These are phyloP conservation scores for Xenopus borealis DNA, from an alignment of 2,113 vertebrate genomes.

Conservation along the genomic window DNA sequence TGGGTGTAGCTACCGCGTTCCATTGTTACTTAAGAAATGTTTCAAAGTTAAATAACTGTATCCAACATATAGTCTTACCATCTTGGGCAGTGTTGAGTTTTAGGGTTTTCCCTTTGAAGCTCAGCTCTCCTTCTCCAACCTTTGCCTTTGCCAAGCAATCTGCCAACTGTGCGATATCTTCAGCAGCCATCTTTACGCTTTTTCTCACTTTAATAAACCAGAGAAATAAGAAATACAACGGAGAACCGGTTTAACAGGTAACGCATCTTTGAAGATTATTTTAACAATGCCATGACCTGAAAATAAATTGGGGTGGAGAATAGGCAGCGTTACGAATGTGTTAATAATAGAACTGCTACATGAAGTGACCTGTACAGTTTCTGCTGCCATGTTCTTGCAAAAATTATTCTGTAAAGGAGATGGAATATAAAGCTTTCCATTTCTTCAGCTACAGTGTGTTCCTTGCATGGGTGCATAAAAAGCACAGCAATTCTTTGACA, in stretches of 20 bases:
- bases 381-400: too few relatives aligned
- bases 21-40: too few relatives aligned
- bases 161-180: slow-evolving; percentile 81
- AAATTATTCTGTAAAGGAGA: too few relatives aligned
- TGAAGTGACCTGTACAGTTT: too few relatives aligned
- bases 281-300: not conserved
- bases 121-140: slow-evolving; percentile 84
- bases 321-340: too few relatives aligned
- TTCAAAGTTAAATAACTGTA: too few relatives aligned
- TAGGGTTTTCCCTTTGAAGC: slow-evolving; percentile 89
- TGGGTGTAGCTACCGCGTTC: too few relatives aligned
- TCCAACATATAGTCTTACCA: slow-evolving; percentile 68
- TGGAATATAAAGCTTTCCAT: too few relatives aligned
- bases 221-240: not conserved
- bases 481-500: too few relatives aligned
- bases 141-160: slow-evolving; percentile 88
- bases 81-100: slow-evolving; percentile 89
- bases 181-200: slow-evolving; percentile 81
- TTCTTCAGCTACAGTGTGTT: too few relatives aligned
- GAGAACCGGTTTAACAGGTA: not conserved
- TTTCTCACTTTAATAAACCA: slow-evolving; percentile 1
- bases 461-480: too few relatives aligned
- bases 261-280: not conserved
- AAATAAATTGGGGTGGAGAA: not conserved
- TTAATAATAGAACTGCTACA: too few relatives aligned